Evolutionary conservation across 2,888 invertebrate genomes (phyloP).

Genomic region (Pandemis heparana): DNA sequence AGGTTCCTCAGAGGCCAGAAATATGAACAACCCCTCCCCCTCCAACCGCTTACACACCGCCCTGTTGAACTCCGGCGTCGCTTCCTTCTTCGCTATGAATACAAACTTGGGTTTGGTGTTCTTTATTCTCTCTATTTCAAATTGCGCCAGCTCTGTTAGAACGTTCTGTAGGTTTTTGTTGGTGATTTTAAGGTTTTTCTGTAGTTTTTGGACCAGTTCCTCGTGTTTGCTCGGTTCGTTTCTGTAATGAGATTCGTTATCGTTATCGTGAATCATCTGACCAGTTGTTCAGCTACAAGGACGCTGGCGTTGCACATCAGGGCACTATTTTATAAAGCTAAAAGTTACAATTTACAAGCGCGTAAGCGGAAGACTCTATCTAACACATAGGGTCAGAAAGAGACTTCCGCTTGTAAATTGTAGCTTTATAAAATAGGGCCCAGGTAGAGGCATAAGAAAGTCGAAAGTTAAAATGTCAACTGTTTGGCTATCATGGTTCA

Average conservation of each 20-base stretch:
- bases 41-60: constrained; percentile 88
- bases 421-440: no score
- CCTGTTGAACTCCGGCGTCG: constrained; percentile 91
- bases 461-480: no score
- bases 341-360: no score
- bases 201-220: constrained; percentile 90
- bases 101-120: constrained; percentile 83
- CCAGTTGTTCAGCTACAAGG: no score
- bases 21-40: constrained; percentile 85
- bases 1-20: constrained; percentile 90
- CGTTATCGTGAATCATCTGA: no score
- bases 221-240: constrained; percentile 89
- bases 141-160: constrained; percentile 89
- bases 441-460: no score
- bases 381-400: no score
- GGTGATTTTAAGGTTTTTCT: constrained; percentile 87
- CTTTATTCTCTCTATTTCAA: constrained; percentile 88
- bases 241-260: constrained; percentile 76
- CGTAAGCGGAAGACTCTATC: no score
- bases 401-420: no score
- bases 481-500: no score
- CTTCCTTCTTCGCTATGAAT: constrained; percentile 89
- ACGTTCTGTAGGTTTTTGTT: constrained; percentile 88
- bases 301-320: no score
- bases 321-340: no score